Percentiles rank a stretch among this genome's conserved stretches.
phyloP scores from a whole-genome alignment of 2,113 vertebrate genomes.

The Octodon degus region DNA sequence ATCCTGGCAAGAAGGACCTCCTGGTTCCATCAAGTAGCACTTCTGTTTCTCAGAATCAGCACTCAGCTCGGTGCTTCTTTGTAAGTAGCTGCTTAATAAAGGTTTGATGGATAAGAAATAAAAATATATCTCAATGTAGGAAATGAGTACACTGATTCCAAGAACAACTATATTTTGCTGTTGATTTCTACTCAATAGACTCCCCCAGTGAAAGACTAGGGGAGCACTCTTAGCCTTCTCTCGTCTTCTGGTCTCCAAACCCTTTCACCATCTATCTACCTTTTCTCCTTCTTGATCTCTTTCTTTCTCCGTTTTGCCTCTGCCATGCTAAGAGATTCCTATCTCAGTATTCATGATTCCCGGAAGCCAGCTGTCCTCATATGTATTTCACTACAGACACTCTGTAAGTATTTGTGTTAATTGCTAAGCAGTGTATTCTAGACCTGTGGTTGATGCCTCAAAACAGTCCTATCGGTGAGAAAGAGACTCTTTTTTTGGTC shows the following conservation, averaged over 20 bases:
- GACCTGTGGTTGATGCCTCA: not conserved
- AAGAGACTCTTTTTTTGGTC: not conserved
- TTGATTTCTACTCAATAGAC: constrained; percentile 38
- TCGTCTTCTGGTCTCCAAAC: not conserved
- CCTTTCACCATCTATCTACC: not conserved
- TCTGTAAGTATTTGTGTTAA: constrained; percentile 44
- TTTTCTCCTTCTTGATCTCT: not conserved
- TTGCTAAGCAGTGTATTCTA: not conserved
- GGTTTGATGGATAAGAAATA: constrained; percentile 37
- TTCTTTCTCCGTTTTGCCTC: not conserved
- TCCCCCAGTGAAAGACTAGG: not conserved
- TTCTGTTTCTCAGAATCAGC: not conserved
- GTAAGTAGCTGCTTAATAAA: constrained; percentile 45
- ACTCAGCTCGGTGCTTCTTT: not conserved
- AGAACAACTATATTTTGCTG: constrained; percentile 38
- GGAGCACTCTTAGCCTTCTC: not conserved
- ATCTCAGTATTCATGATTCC: not conserved
- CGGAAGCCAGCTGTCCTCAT: not conserved
- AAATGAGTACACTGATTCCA: constrained; percentile 42
- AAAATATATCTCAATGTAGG: constrained; percentile 3
- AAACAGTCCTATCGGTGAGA: not conserved
- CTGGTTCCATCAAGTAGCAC: not conserved
- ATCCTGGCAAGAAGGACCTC: constrained; percentile 39
- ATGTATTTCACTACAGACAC: not conserved
- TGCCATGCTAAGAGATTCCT: not conserved